Percentiles rank a stretch among this genome's conserved stretches.
Evolutionary conservation across 2,797 vertebrate genomes (phyloP).

Genomic region (Staurois parvus): DNA sequence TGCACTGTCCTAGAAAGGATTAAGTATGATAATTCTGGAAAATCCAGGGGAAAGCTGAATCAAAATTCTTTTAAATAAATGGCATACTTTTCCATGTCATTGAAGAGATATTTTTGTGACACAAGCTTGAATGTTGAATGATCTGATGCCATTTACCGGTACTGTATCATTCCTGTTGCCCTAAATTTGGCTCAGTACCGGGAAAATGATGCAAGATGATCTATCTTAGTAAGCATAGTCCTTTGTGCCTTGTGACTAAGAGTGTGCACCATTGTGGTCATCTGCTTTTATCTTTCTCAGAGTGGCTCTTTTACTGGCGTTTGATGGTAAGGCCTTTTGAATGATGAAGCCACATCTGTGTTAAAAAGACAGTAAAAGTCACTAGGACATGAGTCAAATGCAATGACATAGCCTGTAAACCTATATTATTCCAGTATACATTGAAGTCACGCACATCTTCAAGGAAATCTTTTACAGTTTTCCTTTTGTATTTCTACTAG

Average conservation of each 20-base stretch:
- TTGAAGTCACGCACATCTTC: not conserved
- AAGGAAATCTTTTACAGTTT: not conserved
- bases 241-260: conserved; percentile 38
- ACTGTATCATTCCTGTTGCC: not conserved
- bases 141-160: conserved; percentile 6
- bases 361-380: conserved; percentile 7
- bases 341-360: not conserved
- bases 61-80: too few species aligned
- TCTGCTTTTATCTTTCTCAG: conserved; percentile 27
- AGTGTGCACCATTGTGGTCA: conserved; percentile 2
- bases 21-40: too few species aligned
- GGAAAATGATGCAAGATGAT: conserved; percentile 4
- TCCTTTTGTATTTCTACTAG: not conserved
- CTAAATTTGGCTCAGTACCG: not conserved
- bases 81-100: not conserved
- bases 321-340: conserved; percentile 22
- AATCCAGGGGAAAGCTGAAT: too few species aligned
- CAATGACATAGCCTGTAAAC: conserved; percentile 27
- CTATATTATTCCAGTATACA: not conserved
- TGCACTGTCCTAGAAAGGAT: too few species aligned
- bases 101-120: not conserved
- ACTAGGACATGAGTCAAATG: conserved; percentile 21
- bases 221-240: not conserved
- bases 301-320: conserved; percentile 16
- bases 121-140: not conserved